Base-by-base conservation (phyloP, 2,888 invertebrate genomes). In the Caradrina kadenii region DNA sequence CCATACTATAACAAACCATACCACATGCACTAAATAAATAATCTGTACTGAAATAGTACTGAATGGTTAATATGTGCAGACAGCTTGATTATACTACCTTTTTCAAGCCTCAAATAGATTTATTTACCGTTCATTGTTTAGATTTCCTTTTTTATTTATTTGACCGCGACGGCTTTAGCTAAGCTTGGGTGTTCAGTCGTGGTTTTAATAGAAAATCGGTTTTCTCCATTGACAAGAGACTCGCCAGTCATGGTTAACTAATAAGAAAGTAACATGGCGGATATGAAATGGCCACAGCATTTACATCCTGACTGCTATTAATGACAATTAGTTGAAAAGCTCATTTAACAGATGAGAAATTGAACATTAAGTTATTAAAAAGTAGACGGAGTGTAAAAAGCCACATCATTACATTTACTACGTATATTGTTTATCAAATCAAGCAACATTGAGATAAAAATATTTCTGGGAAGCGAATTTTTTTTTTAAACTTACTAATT, bases 191-290 rank as follows among this genome's bases (percentile, higher is more conserved):
- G 52, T 48, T 11, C 52, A 53, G 58, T 64, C 26, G 64, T 39
- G 63, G 68, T 72, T 66, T 68, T 73, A 75, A 67, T 75, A 75
- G 75, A 71, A 82, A 80, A 80, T 80, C 69, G 35, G 50, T 70
- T 78, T 82, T 78, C 80, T 61, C 80, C 55, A 65, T 64, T 66
- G 50, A 69, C 70, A 66, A 65, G 50, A 72, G 62, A 78, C 52
- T 73, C 59, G 64, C 72, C 42, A 80, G 80, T 80, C 83, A 78
- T 82, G 70, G 63, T 60, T 31, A 66, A 61, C 70, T 71, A 69
- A 74, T 66, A 69, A 63, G 76, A 81, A 69, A 72, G 76, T 63
- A 17, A 39, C 11, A 50, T 53, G 42, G 56, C 63, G 45, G 52
- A 64, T 63, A 26, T 49, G 58, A 61, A 68, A 61, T 35, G 22